These are phyloP conservation scores for Ambastaia sidthimunki DNA, from an alignment of 2,797 vertebrate genomes.

Conservation along the genomic window DNA sequence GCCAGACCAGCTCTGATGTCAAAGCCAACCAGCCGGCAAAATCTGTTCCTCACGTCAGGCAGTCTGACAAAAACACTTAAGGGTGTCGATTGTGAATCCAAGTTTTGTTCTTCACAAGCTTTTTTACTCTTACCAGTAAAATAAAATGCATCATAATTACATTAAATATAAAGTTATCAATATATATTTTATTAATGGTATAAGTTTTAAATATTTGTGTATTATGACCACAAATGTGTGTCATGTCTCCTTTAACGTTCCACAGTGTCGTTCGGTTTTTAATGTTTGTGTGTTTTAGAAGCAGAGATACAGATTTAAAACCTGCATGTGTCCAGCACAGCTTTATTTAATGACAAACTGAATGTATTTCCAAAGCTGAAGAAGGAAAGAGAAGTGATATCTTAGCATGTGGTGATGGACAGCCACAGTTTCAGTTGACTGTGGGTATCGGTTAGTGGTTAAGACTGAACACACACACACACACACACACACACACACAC, in stretches of 20 bases:
- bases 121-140: not conserved
- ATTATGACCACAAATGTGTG: no score
- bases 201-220: no score
- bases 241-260: no score
- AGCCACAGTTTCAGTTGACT: conserved; percentile 51
- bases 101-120: not conserved
- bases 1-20: conserved; percentile 2
- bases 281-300: not conserved
- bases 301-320: not conserved
- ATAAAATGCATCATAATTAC: not conserved
- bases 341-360: not conserved
- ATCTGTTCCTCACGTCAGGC: conserved; percentile 28
- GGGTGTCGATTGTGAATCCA: conserved; percentile 17
- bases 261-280: no score
- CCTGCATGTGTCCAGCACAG: no score
- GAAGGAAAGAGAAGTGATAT: conserved; percentile 39
- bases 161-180: not conserved
- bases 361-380: conserved; percentile 33
- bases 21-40: conserved; percentile 26
- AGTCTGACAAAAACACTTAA: conserved; percentile 34
- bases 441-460: conserved; percentile 39
- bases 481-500: conserved; percentile 33
- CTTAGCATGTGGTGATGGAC: conserved; percentile 42
- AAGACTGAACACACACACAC: not conserved
- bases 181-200: not conserved